A percentile compares a stretch with the other conserved stretches of the same genome.
phyloP scores from a whole-genome alignment of 2,113 vertebrate species.

The Columba janthina region DNA sequence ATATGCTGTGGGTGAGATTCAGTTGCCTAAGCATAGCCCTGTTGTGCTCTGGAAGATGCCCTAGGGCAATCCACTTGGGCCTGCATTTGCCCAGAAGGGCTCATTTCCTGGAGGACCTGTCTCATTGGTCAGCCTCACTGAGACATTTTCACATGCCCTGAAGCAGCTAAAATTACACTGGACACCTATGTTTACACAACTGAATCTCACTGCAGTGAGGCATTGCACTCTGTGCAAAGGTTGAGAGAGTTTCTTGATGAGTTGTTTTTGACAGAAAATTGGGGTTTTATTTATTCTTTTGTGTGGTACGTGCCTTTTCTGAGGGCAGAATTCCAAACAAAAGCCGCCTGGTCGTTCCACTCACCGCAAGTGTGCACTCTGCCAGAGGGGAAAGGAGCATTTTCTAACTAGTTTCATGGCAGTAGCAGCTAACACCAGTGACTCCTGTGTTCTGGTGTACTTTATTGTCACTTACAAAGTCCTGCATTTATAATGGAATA shows the following conservation, averaged over 20 bases:
- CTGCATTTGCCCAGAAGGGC: not conserved
- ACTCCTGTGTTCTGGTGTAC: not conserved
- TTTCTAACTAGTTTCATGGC: not conserved
- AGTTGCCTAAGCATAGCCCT: not conserved
- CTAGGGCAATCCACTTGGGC: not conserved
- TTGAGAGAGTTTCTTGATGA: not conserved
- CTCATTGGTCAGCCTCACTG: not conserved
- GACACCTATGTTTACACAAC: not conserved
- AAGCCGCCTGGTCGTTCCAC: not conserved
- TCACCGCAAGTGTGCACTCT: fast-evolving
- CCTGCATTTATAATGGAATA: not conserved
- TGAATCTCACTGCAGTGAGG: not conserved
- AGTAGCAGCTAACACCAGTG: not conserved
- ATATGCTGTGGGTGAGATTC: not conserved
- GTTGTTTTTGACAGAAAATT: not conserved
- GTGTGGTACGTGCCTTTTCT: not conserved
- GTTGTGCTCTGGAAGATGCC: not conserved
- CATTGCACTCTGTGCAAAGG: not conserved
- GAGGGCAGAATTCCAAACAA: not conserved
- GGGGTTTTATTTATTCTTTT: not conserved
- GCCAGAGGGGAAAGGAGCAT: not conserved
- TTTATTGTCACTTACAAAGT: not conserved
- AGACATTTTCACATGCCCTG: not conserved
- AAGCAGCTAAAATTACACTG: not conserved
- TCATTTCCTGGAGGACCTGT: not conserved